Evolutionary conservation across 2,113 vertebrate genomes (phyloP).

Genomic region (Gambusia affinis): DNA sequence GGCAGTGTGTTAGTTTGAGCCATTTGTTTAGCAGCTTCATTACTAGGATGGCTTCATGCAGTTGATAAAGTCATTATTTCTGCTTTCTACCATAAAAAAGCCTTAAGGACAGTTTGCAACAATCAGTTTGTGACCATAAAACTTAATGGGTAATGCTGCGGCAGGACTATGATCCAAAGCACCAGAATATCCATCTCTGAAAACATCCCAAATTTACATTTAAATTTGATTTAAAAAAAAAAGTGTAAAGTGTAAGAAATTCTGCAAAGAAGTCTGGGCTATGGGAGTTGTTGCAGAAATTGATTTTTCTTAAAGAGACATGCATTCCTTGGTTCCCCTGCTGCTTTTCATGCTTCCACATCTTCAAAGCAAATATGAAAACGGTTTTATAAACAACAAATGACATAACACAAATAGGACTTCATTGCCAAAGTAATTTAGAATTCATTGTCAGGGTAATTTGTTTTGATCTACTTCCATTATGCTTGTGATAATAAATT

Average conservation of each 20-base stretch:
- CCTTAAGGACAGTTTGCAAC: not conserved
- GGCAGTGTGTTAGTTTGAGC: not conserved
- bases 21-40: not conserved
- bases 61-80: not conserved
- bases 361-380: constrained; percentile 6
- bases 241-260: not conserved
- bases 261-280: too few relatives aligned
- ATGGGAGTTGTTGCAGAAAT: not conserved
- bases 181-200: not conserved
- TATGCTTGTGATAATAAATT: constrained; percentile 25
- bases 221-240: too few relatives aligned
- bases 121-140: not conserved
- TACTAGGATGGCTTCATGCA: not conserved
- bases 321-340: not conserved
- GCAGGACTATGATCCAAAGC: not conserved
- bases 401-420: not conserved
- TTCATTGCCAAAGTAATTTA: not conserved
- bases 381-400: not conserved
- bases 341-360: not conserved
- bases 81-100: not conserved
- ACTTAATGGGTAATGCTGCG: not conserved
- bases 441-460: not conserved
- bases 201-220: not conserved
- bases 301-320: not conserved
- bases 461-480: constrained; percentile 14